Base-by-base conservation (phyloP, 2,797 vertebrate species). In the Enteromius viviparus region DNA sequence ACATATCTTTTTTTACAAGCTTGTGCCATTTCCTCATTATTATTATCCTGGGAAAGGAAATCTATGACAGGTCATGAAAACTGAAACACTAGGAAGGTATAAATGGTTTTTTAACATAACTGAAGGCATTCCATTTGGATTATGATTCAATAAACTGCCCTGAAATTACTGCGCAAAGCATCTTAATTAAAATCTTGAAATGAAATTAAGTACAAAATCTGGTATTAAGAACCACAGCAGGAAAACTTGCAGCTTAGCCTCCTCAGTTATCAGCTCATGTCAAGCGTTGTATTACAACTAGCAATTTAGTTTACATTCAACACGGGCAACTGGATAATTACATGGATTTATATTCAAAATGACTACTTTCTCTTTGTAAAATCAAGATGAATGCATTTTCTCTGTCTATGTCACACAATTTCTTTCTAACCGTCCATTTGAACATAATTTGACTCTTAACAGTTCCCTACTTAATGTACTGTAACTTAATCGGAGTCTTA, bases 11-110 rank as follows among this genome's bases (percentile, higher is more conserved):
- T 42, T 92, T 94, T 91, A 93, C 91, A 91, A 93, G 91, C 89
- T 91, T 87, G 91, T 94, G 91, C 93, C 92, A 94, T 94, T 95
- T 95, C 94, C 94, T 93, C 90, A 92, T 93, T 91, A 92, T 93
- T 93, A 93, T 94, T 93, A 93, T 93, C 93, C 92, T 92, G 93
- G 92, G 92, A 94, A 94, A 93, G 90, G 90, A 92, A 93, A 90
- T 90, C 84, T 78, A 88, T 86, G 86, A 87, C 86, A 83, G 81
- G 85, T 81, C 80, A 76, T 88, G 75, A 89, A 84, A 88, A 87
- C 68, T 85, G 80, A 87, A 91, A 90, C 78, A 83, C 87, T 87
- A 90, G 83, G 8, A 87, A 85, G 80, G 64, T 51, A 71, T 21
- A 81, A 82, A 72, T 81, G 51, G 23, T 45, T 65, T 76, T 83